phyloP scores from a whole-genome alignment of 2,888 invertebrate genomes.

The Sympetrum striolatum region DNA sequence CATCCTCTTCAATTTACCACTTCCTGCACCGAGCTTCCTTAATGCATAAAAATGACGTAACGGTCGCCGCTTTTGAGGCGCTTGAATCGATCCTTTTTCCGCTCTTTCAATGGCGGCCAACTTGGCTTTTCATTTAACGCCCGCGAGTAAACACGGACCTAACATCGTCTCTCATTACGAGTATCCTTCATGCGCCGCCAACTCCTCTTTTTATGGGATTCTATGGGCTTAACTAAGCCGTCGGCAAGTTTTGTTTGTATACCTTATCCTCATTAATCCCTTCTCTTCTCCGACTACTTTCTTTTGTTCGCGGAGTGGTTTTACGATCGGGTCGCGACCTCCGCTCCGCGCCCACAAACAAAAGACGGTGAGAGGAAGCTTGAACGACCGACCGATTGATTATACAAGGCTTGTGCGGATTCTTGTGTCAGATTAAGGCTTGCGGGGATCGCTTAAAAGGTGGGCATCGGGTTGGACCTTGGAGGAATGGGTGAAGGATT shows the following conservation, averaged over 20 bases:
- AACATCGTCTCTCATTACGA: neutral
- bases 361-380: neutral
- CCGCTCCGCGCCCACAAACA: neutral
- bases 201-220: neutral
- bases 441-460: neutral
- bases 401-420: neutral
- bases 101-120: neutral
- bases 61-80: neutral
- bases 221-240: neutral
- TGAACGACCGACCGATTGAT: neutral
- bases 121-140: neutral
- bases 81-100: neutral
- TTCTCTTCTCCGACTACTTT: neutral
- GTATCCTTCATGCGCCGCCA: neutral
- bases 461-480: neutral
- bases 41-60: neutral
- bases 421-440: neutral
- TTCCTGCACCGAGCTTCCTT: neutral
- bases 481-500: neutral
- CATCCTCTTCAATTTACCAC: neutral
- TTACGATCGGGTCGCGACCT: neutral
- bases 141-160: neutral
- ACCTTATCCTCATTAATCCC: neutral
- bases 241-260: neutral
- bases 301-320: neutral